Evolutionary conservation across 1,140 invertebrate genomes (phyloP).

Genomic region (Drosophila asahinai): DNA sequence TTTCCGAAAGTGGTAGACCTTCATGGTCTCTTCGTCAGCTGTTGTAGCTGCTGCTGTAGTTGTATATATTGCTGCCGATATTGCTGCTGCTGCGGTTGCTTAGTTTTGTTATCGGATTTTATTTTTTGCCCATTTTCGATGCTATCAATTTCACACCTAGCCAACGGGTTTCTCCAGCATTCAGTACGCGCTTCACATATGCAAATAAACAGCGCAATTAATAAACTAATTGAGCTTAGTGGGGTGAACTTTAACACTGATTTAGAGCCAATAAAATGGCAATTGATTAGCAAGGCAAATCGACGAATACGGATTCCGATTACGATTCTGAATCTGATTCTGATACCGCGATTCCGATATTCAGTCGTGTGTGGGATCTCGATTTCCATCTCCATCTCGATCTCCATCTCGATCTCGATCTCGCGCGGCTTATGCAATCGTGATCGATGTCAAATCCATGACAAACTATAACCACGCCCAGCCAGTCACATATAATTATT

Average conservation of each 20-base stretch:
- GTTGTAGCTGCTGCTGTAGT: slow-evolving; percentile 39
- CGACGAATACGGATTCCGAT: slow-evolving; percentile 54
- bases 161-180: slow-evolving; percentile 61
- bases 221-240: slow-evolving; percentile 58
- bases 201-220: slow-evolving; percentile 40
- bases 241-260: slow-evolving; percentile 41
- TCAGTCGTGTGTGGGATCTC: slow-evolving; percentile 35
- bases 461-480: slow-evolving; percentile 56
- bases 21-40: slow-evolving; percentile 62
- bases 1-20: slow-evolving; percentile 83
- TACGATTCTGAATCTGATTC: slow-evolving; percentile 23
- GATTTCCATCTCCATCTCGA: slow-evolving; percentile 11
- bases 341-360: slow-evolving; percentile 18
- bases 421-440: slow-evolving; percentile 65
- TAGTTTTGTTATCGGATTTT: slow-evolving; percentile 72
- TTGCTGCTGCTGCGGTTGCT: slow-evolving; percentile 33
- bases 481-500: slow-evolving; percentile 76
- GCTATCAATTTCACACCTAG: slow-evolving; percentile 80
- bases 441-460: slow-evolving; percentile 55
- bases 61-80: slow-evolving; percentile 32
- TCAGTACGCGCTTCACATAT: slow-evolving; percentile 18
- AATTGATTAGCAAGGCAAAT: slow-evolving; percentile 68
- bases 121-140: slow-evolving; percentile 50
- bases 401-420: slow-evolving; percentile 27
- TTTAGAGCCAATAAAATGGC: slow-evolving; percentile 32